These are phyloP conservation scores for Eupithecia insigniata DNA, from an alignment of 2,888 invertebrate species.

Conservation along the genomic window DNA sequence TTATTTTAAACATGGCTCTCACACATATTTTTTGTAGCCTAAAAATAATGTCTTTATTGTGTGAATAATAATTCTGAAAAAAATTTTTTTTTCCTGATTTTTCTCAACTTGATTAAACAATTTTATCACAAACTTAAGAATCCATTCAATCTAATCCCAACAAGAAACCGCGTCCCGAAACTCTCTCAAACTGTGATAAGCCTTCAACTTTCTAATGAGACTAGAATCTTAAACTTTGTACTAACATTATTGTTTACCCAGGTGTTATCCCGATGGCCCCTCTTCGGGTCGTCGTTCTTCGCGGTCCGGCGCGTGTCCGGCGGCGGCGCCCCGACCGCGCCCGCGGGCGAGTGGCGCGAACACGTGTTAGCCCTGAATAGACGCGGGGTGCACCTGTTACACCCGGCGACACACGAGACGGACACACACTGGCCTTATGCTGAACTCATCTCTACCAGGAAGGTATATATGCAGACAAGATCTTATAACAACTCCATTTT, in stretches of 20 bases:
- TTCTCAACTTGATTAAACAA: no score
- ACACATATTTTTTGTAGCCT: no score
- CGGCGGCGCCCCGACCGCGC: slow-evolving; percentile 74
- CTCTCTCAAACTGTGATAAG: not conserved
- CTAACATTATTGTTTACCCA: slow-evolving; percentile 67
- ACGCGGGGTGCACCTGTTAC: slow-evolving; percentile 96
- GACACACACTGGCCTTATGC: slow-evolving; percentile 96
- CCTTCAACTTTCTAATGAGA: no score
- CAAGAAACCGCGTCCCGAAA: not conserved
- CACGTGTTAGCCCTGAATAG: slow-evolving; percentile 97
- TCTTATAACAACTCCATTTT: not conserved
- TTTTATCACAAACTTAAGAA: no score
- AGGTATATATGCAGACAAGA: slow-evolving; percentile 76
- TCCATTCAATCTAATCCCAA: no score
- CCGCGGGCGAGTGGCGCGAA: slow-evolving; percentile 89
- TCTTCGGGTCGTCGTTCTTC: slow-evolving; percentile 99
- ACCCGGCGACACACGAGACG: slow-evolving; percentile 96
- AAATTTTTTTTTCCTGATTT: no score
- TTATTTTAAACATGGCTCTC: no score
- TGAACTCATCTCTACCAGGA: slow-evolving; percentile 97
- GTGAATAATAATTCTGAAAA: no score
- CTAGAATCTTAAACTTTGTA: not conserved
- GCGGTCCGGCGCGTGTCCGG: slow-evolving; percentile 94
- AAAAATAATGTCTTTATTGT: no score
- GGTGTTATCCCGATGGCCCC: slow-evolving; percentile 96